Conservation (phyloP, 37 sponge, comb jelly and placozoan species). For the Spongia lamella region DNA sequence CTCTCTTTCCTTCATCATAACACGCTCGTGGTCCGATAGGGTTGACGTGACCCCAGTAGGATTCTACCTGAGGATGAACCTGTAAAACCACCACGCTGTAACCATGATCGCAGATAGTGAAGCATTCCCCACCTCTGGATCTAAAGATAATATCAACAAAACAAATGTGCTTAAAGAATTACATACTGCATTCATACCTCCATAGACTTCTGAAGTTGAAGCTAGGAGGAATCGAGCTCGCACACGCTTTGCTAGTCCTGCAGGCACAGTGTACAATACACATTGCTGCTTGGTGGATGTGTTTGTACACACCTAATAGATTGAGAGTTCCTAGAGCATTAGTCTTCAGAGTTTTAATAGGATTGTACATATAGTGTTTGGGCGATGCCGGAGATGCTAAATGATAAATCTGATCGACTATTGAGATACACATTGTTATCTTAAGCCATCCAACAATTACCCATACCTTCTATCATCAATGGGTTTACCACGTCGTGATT, state of each 20-base stretch:
- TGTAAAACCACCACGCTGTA: background rate
- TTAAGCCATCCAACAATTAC: background rate
- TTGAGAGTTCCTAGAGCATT: conserved; percentile 91
- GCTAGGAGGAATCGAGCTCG: conserved; percentile 78
- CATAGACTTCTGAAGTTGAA: conserved; percentile 96
- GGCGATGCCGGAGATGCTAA: conserved; percentile 96
- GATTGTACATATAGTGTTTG: conserved; percentile 95
- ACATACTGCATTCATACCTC: conserved; percentile 56
- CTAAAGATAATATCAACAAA: background rate
- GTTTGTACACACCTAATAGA: conserved; percentile 64
- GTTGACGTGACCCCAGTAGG: conserved; percentile 93
- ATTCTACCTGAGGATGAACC: conserved; percentile 89
- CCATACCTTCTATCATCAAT: conserved; percentile 76
- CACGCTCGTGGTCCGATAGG: conserved; percentile 96
- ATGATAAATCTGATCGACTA: conserved; percentile 95
- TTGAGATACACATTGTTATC: background rate
- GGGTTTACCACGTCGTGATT: conserved; percentile 85
- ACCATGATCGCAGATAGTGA: background rate
- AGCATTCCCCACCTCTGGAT: background rate
- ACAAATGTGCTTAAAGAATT: background rate
- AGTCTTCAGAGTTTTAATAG: conserved; percentile 83
- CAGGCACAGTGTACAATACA: background rate
- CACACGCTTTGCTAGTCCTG: conserved; percentile 85
- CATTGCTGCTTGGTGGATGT: background rate
- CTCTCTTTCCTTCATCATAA: conserved; percentile 95